These are phyloP conservation scores for Maconellicoccus hirsutus DNA, from an alignment of 1,140 invertebrate species.

Conservation along the genomic window DNA sequence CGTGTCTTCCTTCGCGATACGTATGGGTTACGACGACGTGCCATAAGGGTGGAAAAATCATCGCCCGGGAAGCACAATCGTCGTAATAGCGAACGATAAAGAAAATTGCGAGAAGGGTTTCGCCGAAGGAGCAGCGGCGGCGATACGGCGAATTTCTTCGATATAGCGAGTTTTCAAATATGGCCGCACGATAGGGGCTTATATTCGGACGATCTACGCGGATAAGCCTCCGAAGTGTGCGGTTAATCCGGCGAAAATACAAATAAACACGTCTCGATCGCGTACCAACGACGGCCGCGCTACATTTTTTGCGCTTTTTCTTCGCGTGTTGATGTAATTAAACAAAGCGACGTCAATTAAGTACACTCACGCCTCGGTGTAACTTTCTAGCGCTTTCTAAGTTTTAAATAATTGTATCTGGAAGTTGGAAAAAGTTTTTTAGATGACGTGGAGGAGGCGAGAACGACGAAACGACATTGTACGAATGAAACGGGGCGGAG, in stretches of 20 bases:
- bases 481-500: background rate
- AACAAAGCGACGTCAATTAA: constrained; percentile 21
- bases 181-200: too few relatives aligned
- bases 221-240: background rate
- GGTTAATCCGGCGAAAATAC: background rate
- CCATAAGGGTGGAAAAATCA: too few relatives aligned
- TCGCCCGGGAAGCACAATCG: too few relatives aligned
- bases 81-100: too few relatives aligned
- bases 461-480: background rate
- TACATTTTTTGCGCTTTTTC: background rate
- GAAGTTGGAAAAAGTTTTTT: background rate
- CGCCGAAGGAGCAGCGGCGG: too few relatives aligned
- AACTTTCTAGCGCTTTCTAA: constrained; percentile 15
- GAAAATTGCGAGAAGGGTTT: too few relatives aligned
- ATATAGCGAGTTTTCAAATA: too few relatives aligned
- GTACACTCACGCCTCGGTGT: constrained; percentile 15
- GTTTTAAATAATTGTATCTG: constrained; percentile 20
- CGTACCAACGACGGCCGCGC: background rate
- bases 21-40: too few relatives aligned
- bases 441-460: background rate
- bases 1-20: too few relatives aligned
- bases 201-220: too few relatives aligned
- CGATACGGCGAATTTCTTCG: too few relatives aligned
- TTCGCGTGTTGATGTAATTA: background rate
- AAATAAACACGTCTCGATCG: background rate